Evolutionary conservation across 2,113 vertebrate genomes (phyloP), one percentile per base, ranked within the genome.

Genomic region (Procapra przewalskii): DNA sequence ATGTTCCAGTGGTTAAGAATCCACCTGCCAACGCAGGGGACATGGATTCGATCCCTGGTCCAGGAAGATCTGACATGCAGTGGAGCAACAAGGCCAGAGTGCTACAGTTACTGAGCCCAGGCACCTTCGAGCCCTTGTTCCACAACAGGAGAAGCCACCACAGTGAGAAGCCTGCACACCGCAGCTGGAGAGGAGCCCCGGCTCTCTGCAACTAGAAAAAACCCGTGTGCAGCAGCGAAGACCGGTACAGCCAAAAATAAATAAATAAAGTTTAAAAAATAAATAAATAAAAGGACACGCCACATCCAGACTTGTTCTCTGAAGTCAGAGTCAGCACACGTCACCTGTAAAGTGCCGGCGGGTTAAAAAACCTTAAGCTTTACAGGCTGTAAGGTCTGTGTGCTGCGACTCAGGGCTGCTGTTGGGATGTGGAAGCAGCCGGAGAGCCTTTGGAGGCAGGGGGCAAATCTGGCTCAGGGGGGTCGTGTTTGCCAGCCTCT

Each of bases 321-420:
- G 52, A 33, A 92, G n/a, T 40, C 75, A 15, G 71, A 77, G 52
- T 45, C 64, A 77, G 40, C 75, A 75, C 48, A 81, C 25, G 31
- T 60, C 11, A 50, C 45, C 67, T 91, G 23, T 40, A 75, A 84
- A 90, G 75, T 23, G 1, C 29, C 45, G n/a, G 52, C 71, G 36
- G 17, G 60, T 80, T 48, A 84, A 50, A 89, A 87, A 36, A 8
- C 16, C 33, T 50, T 54, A 55, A 87, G 40, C 45, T 43, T 82
- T 67, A 33, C 0, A 19, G 81, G 23, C 54, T 11, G 4, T 45
- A 1, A 0, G 0, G 23, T 62, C 71, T 71, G 48, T 25, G 0
- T 21, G 67, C 36, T 27, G 2, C 57, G 25, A 12, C 50, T 23
- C 60, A 80, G 43, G 43, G 89, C 60, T 52, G 79, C 48, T 60